Conservation (phyloP, 92 coral and sea anemone species). For the Phymanthus crucifer region DNA sequence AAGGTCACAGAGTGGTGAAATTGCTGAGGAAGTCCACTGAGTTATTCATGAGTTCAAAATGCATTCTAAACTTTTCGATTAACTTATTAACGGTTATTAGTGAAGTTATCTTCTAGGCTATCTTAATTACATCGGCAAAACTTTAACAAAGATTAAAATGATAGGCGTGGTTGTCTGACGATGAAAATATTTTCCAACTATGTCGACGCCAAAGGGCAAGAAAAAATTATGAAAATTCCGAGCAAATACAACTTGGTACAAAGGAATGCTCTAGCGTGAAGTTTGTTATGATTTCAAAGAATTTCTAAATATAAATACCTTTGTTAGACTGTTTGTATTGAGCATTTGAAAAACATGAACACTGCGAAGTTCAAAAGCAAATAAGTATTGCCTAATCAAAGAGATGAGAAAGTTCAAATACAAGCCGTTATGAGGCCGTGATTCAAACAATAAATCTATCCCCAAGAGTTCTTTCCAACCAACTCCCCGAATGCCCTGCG, state of each 20-base stretch:
- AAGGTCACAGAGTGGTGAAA: neutral
- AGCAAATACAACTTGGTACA: neutral
- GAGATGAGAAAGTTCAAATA: conserved; percentile 16
- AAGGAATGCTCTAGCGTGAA: neutral
- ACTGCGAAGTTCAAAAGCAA: conserved; percentile 25
- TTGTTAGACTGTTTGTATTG: conserved; percentile 27
- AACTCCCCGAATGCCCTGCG: neutral
- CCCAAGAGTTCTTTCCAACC: neutral
- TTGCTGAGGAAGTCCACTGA: conserved; percentile 8
- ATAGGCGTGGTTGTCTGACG: neutral
- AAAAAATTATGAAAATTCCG: neutral
- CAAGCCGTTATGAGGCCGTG: conserved; percentile 20
- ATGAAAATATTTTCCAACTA: neutral
- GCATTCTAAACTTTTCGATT: conserved; percentile 7
- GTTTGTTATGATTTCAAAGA: neutral
- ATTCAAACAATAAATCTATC: conserved; percentile 1
- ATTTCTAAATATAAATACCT: neutral
- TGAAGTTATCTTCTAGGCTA: conserved; percentile 20
- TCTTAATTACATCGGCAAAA: conserved; percentile 38
- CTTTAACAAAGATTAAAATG: conserved; percentile 29
- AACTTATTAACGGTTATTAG: conserved; percentile 32
- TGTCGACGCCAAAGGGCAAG: neutral
- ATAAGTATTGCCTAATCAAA: conserved; percentile 20
- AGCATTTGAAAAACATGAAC: conserved; percentile 14
- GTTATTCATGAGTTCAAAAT: conserved; percentile 20